Evolutionary conservation across 2,888 invertebrate species (phyloP).

Genomic region (Scaptomyza flava): DNA sequence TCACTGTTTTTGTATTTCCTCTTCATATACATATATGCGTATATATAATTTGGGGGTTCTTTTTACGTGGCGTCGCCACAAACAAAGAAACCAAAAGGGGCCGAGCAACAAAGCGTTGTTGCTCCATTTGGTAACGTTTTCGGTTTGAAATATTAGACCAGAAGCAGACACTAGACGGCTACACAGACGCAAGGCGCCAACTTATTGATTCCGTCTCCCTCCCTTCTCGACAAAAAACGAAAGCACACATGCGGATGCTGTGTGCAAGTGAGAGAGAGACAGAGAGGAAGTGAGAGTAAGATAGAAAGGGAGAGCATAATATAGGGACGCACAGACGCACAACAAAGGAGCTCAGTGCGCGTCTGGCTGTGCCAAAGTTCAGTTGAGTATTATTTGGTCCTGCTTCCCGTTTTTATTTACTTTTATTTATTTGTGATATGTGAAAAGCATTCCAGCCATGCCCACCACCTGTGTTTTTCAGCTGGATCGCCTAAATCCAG

Average conservation of each 20-base stretch:
- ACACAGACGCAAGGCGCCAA: conserved; percentile 79
- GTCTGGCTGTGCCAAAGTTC: conserved; percentile 74
- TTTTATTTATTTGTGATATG: conserved; percentile 36
- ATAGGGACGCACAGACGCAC: conserved; percentile 41
- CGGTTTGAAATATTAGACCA: conserved; percentile 72
- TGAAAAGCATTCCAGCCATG: conserved; percentile 60
- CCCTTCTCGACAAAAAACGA: conserved; percentile 28
- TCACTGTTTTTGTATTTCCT: conserved; percentile 17
- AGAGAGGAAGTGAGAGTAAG: conserved; percentile 7
- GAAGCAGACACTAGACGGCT: conserved; percentile 77
- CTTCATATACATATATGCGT: neutral
- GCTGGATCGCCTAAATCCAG: conserved; percentile 79
- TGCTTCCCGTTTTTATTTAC: conserved; percentile 3
- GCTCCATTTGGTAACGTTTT: conserved; percentile 59
- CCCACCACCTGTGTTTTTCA: conserved; percentile 82
- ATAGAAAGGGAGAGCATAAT: conserved; percentile 1
- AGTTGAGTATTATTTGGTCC: conserved; percentile 43
- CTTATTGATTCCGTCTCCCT: conserved; percentile 67
- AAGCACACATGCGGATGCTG: conserved; percentile 63
- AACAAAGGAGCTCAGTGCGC: conserved; percentile 72
- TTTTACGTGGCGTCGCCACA: conserved; percentile 14
- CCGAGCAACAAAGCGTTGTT: conserved; percentile 45
- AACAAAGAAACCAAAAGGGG: conserved; percentile 75
- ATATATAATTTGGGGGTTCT: neutral
- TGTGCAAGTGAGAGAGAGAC: conserved; percentile 5